These are phyloP conservation scores for Synergus itoensis DNA, from an alignment of 2,888 invertebrate species.

Conservation along the genomic window DNA sequence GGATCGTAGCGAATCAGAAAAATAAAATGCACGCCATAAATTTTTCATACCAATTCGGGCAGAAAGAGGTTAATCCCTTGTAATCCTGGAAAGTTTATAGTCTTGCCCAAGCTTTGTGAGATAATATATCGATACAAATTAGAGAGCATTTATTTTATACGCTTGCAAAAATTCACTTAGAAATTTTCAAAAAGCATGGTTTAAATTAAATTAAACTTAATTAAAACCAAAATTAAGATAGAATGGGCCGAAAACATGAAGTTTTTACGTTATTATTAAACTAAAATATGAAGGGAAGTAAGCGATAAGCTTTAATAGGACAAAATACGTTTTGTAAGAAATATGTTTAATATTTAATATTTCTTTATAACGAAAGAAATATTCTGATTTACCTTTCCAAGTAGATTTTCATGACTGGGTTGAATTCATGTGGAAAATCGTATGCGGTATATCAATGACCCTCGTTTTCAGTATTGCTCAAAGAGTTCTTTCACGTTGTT, in stretches of 20 bases:
- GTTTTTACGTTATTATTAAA: too few relatives aligned
- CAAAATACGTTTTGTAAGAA: too few relatives aligned
- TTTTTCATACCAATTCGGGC: constrained; percentile 28
- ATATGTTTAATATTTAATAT: too few relatives aligned
- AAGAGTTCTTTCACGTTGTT: neutral
- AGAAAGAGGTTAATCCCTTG: constrained; percentile 19
- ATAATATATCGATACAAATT: neutral
- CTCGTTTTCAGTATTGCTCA: neutral
- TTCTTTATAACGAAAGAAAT: neutral
- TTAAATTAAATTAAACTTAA: too few relatives aligned
- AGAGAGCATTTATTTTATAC: neutral
- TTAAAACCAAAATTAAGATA: too few relatives aligned
- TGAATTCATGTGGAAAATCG: constrained; percentile 8
- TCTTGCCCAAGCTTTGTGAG: constrained; percentile 1
- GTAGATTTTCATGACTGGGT: neutral
- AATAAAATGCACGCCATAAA: constrained; percentile 31
- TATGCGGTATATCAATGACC: neutral
- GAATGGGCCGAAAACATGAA: too few relatives aligned
- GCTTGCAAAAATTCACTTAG: neutral
- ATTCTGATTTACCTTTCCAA: neutral
- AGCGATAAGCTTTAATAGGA: too few relatives aligned
- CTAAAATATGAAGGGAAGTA: too few relatives aligned
- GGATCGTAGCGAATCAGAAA: constrained; percentile 29
- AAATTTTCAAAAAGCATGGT: neutral
- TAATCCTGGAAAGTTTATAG: constrained; percentile 38